Base-by-base conservation (phyloP, 2,113 vertebrate species). In the Chascanopsetta lugubris region DNA sequence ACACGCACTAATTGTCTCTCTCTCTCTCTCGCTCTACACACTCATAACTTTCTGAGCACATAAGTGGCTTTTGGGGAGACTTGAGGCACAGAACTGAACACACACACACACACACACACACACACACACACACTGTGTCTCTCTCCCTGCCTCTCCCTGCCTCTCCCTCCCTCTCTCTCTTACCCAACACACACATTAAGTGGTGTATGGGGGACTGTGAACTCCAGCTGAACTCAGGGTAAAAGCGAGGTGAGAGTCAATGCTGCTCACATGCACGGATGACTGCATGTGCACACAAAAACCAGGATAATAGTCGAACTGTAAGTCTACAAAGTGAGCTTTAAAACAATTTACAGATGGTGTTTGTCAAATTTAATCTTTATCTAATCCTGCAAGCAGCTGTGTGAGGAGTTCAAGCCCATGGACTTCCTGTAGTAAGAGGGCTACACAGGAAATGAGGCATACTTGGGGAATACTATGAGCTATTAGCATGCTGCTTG, bases 191-290 rank as follows among this genome's bases (percentile, higher is more conserved):
- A 84, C 62, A 72, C 83, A 82, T 85, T 76, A 80, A 83, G 79
- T 77, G 69, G 66, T 49, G 56, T 68, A 69, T 61, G 82, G 84
- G 68, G 74, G 73, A 82, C 83, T 30, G 43, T 92, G 92, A 92
- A 93, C 92, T 92, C 83, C 73, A 58, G 15, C 12, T 92, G 91
- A 93, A 92, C 92, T 82, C 75, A 42, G 75, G 90, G 87, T 91
- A 72, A 92, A 67, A 61, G 51, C 66, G 66, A 90, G 91, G 90
- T 90, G 84, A 92, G 80, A 79, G 70, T 27, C 80, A 80, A 74
- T 63, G 61, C 69, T 43, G 67, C 64, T 56, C 83, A 71, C 65
- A 60, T 48, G 79, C 66, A 75, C 29, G 29, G 62, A 24, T 5
- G 55, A 59, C 74, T 12, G 43, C 9, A 56, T 3, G 1, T 32